Conservation (phyloP, 2,113 vertebrate species). For the Clarias batrachus region DNA sequence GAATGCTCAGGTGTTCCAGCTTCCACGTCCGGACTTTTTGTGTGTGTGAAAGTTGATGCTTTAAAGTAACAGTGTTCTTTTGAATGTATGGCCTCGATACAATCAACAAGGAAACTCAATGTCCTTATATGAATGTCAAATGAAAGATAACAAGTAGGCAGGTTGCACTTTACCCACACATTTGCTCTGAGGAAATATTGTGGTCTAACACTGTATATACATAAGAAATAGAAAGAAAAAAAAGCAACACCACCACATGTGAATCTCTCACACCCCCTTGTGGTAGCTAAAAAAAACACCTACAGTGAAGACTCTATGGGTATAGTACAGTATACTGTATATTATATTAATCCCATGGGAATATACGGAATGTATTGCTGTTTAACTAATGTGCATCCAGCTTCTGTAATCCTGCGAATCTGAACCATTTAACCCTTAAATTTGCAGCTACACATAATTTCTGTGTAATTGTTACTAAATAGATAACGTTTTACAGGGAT, state of each 20-base stretch:
- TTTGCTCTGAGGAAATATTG: not conserved
- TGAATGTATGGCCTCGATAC: not conserved
- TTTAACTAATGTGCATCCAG: not conserved
- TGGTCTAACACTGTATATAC: not conserved
- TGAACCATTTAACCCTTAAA: not conserved
- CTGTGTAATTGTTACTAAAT: not conserved
- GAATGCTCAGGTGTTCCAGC: not conserved
- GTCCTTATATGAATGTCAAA: not conserved
- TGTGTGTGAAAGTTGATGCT: not conserved
- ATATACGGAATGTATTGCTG: not conserved
- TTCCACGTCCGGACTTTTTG: not conserved
- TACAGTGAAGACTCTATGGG: not conserved
- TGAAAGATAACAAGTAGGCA: not conserved
- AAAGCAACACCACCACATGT: not conserved
- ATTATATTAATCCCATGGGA: not conserved
- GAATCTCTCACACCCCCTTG: not conserved
- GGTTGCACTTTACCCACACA: conserved; percentile 21
- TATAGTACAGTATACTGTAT: not conserved
- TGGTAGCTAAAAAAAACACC: not conserved
- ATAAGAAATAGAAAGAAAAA: not conserved
- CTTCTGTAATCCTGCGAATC: not conserved
- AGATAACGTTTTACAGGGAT: not conserved
- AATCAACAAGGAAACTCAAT: not conserved
- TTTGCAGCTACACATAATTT: not conserved
- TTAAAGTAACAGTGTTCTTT: not conserved